These are phyloP conservation scores for Zaprionus lachaisei DNA, from an alignment of 1,140 invertebrate species.

Conservation along the genomic window DNA sequence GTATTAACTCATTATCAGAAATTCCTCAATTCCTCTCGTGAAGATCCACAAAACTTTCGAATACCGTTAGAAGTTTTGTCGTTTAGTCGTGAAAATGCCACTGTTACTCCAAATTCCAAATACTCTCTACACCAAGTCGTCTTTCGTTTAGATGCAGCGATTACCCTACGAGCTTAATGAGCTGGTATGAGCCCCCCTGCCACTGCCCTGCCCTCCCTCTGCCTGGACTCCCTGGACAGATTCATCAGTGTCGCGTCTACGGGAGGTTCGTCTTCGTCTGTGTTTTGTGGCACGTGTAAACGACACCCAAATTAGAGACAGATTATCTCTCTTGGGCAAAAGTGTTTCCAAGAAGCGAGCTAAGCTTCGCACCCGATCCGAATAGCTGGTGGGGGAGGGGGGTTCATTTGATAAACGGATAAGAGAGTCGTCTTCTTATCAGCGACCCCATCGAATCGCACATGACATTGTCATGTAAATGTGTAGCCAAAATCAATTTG, in stretches of 20 bases:
- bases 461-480: constrained; percentile 72
- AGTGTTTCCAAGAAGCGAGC: constrained; percentile 49
- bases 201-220: not conserved
- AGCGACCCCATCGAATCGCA: constrained; percentile 29
- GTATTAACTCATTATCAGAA: constrained; percentile 14
- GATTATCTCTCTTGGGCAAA: constrained; percentile 60
- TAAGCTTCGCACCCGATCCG: constrained; percentile 19
- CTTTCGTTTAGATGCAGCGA: constrained; percentile 52
- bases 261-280: not conserved
- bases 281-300: constrained; percentile 69
- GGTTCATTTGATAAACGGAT: constrained; percentile 57
- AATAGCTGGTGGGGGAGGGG: not conserved
- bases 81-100: constrained; percentile 28
- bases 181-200: constrained; percentile 1
- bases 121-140: constrained; percentile 41
- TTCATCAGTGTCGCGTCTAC: constrained; percentile 52
- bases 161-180: constrained; percentile 37
- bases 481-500: constrained; percentile 72
- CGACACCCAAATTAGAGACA: constrained; percentile 78
- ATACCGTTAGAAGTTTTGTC: constrained; percentile 25
- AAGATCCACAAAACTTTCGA: constrained; percentile 24
- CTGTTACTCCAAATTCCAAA: constrained; percentile 26
- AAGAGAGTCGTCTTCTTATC: constrained; percentile 36
- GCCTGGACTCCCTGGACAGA: constrained; percentile 10
- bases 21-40: constrained; percentile 20